Percentiles rank a stretch among this genome's conserved stretches.
Conservation (phyloP, 2,888 invertebrate genomes). For the Leptopterna dolabrata region DNA sequence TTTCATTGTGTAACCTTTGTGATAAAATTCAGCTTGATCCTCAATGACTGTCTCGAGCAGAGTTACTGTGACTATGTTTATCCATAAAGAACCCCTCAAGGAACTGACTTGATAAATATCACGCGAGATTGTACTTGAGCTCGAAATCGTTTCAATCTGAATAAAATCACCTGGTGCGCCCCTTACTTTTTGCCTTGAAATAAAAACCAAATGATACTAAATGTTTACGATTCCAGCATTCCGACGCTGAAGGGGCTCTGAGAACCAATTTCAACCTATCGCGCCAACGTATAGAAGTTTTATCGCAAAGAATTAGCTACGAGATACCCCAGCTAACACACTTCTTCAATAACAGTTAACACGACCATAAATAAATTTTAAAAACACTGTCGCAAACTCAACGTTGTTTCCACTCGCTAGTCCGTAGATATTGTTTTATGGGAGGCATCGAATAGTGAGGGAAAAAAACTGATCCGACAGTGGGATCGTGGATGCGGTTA, state of each 20-base stretch:
- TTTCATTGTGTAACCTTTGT: too few relatives aligned
- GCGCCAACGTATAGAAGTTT: neutral
- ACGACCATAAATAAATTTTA: constrained; percentile 1
- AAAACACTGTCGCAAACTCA: neutral
- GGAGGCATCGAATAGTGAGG: neutral
- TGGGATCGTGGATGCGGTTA: neutral
- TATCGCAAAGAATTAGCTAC: constrained; percentile 5
- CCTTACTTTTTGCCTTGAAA: neutral
- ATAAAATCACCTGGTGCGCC: too few relatives aligned
- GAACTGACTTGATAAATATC: too few relatives aligned
- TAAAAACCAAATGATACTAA: neutral
- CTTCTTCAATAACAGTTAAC: constrained; percentile 30
- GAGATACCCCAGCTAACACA: constrained; percentile 15
- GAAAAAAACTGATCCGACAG: neutral
- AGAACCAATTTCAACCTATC: neutral
- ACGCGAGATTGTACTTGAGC: too few relatives aligned
- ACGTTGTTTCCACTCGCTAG: neutral
- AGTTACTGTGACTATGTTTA: too few relatives aligned
- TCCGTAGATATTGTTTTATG: constrained; percentile 30
- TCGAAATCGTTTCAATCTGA: too few relatives aligned
- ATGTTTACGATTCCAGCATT: neutral
- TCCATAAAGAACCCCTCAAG: too few relatives aligned
- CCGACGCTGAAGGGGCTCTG: neutral
- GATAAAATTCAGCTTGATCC: too few relatives aligned
- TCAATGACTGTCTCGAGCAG: too few relatives aligned